Percentiles rank a stretch among this genome's conserved stretches.
phyloP scores from a whole-genome alignment of 30 jellyfish, hydroid and myxozoan species.

The Aurelia aurita complex sp. Pacific region DNA sequence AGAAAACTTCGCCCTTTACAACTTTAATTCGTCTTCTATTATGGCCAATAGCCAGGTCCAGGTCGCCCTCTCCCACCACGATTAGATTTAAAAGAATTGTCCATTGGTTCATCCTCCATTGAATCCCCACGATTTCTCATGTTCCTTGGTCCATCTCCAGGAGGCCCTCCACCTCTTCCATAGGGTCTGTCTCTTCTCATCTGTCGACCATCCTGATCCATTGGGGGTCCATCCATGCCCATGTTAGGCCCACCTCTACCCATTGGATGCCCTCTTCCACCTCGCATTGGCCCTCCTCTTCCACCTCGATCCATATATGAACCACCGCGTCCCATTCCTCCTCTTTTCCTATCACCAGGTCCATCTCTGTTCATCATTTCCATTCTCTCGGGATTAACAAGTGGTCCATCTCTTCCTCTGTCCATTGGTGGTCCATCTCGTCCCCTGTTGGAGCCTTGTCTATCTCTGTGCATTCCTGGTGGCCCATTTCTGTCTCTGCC shows the following conservation, averaged over 20 bases:
- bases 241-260: constrained; percentile 74
- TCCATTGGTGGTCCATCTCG: constrained; percentile 33
- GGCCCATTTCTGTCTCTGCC: constrained; percentile 58
- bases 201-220: constrained; percentile 67
- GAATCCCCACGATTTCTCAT: constrained; percentile 52
- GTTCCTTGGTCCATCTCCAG: constrained; percentile 39
- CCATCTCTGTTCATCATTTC: constrained; percentile 52
- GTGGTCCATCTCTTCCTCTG: constrained; percentile 54
- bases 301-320: constrained; percentile 53
- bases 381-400: constrained; percentile 57
- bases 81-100: constrained; percentile 32
- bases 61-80: constrained; percentile 55
- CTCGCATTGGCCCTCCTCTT: constrained; percentile 83
- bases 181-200: constrained; percentile 35
- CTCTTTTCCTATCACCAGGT: constrained; percentile 28
- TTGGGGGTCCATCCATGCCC: constrained; percentile 71
- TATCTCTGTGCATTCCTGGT: constrained; percentile 58
- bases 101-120: constrained; percentile 45
- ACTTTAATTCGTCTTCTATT: too few relatives aligned
- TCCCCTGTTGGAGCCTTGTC: constrained; percentile 30
- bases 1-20: too few relatives aligned
- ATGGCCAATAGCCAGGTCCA: constrained; percentile 25
- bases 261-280: constrained; percentile 64
- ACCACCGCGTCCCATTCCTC: constrained; percentile 44
- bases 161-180: constrained; percentile 23